These are phyloP conservation scores for Trematomus loennbergii DNA, from an alignment of 2,113 vertebrate species.

Conservation along the genomic window DNA sequence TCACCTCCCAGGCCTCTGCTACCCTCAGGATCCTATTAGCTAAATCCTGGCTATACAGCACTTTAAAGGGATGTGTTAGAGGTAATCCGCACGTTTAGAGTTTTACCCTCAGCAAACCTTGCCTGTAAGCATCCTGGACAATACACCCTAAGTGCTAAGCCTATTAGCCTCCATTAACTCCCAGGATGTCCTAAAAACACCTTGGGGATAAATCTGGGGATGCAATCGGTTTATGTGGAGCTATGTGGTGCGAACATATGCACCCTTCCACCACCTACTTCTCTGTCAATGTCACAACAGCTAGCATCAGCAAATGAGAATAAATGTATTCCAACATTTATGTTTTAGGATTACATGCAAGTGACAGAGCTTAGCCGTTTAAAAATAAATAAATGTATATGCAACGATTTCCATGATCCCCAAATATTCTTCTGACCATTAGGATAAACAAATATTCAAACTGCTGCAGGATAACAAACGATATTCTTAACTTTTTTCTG, in stretches of 20 bases:
- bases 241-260: conserved; percentile 72
- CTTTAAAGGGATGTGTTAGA: conserved; percentile 95
- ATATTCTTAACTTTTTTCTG: background rate
- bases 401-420: background rate
- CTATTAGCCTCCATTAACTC: conserved; percentile 92
- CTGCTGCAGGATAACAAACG: background rate
- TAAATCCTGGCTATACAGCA: conserved; percentile 96
- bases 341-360: background rate
- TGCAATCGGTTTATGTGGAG: conserved; percentile 81
- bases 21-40: conserved; percentile 91
- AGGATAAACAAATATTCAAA: background rate
- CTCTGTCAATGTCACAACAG: conserved; percentile 36
- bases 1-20: conserved; percentile 74
- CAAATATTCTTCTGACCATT: background rate
- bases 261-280: conserved; percentile 37
- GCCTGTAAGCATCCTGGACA: conserved; percentile 91
- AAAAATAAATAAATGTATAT: background rate
- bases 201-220: conserved; percentile 83
- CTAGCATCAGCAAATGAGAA: conserved; percentile 57
- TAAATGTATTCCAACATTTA: conserved; percentile 37
- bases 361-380: background rate
- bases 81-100: conserved; percentile 94
- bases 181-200: conserved; percentile 86
- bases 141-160: conserved; percentile 93
- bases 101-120: conserved; percentile 98